phyloP scores from a whole-genome alignment of 2,113 vertebrate genomes.

The Sus scrofa region DNA sequence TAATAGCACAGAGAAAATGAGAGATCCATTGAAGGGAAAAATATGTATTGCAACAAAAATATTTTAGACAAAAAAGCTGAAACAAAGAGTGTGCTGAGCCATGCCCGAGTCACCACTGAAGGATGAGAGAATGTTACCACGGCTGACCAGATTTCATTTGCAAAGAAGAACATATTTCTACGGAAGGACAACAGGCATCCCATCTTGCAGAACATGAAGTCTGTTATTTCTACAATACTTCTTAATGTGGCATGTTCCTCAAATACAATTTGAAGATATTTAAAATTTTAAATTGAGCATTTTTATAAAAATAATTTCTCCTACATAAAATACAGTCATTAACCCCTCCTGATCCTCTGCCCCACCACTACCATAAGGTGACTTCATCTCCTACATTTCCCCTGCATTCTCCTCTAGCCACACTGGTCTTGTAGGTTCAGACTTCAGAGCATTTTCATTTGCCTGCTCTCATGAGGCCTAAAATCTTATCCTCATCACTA shows the following conservation, averaged over 20 bases:
- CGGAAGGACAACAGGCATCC: not conserved
- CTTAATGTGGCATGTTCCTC: not conserved
- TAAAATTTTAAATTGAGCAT: not conserved
- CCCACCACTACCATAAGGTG: not conserved
- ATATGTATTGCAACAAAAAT: not conserved
- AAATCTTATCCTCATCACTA: not conserved
- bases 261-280: not conserved
- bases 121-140: not conserved
- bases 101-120: not conserved
- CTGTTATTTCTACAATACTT: not conserved
- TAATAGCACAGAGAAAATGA: not conserved
- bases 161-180: not conserved
- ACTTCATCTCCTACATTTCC: not conserved
- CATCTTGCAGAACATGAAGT: not conserved
- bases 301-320: not conserved
- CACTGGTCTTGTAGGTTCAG: not conserved
- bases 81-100: not conserved
- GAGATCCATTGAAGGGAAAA: not conserved
- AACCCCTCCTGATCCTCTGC: not conserved
- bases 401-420: not conserved
- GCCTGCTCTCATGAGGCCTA: not conserved
- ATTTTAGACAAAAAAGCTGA: not conserved
- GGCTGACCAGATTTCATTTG: not conserved
- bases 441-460: not conserved
- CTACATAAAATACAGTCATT: not conserved